Conservation (phyloP, 2,113 vertebrate genomes). For the Podilymbus podiceps region DNA sequence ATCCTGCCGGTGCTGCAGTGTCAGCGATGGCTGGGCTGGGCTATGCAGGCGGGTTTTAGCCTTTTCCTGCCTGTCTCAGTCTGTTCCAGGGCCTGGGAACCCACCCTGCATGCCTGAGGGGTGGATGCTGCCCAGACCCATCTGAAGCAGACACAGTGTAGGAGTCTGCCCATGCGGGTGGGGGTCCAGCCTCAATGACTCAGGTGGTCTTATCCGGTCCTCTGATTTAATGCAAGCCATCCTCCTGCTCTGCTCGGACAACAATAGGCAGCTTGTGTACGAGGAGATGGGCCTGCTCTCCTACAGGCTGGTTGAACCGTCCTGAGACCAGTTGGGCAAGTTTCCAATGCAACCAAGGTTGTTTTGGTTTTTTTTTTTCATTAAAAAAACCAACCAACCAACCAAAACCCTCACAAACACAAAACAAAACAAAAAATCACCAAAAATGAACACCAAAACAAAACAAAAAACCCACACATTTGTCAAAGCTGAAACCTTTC, state of each 20-base stretch:
- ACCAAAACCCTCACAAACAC: background rate
- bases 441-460: no score
- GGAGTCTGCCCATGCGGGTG: background rate
- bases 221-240: background rate
- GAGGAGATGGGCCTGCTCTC: background rate
- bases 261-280: slow-evolving; percentile 9
- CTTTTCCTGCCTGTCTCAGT: background rate
- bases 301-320: background rate
- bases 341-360: background rate
- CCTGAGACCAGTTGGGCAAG: background rate
- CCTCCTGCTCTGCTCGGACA: background rate
- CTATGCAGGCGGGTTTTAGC: rapidly evolving
- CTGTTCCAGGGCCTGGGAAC: background rate
- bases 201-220: background rate
- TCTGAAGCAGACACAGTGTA: background rate
- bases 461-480: background rate
- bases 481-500: slow-evolving; percentile 29
- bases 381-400: background rate
- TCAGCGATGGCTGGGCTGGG: background rate
- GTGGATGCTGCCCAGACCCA: background rate
- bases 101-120: background rate
- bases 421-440: background rate
- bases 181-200: background rate
- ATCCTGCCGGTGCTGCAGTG: background rate
- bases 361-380: background rate